Percentiles rank a stretch among this genome's conserved stretches.
phyloP scores from a whole-genome alignment of 2,797 vertebrate species.

The Enteromius viviparus region DNA sequence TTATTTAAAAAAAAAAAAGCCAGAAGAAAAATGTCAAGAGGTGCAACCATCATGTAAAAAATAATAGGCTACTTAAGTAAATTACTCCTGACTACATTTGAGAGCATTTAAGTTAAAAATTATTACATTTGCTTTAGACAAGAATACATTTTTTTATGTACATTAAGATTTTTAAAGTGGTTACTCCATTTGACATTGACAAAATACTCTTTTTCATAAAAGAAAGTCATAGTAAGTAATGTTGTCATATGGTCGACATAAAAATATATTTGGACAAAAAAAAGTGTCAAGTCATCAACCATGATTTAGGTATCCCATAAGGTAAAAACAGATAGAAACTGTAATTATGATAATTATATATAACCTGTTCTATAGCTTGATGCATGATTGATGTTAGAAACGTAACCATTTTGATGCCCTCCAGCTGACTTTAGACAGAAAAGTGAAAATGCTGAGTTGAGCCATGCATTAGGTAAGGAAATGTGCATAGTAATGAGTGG shows the following conservation, averaged over 20 bases:
- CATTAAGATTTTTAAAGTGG: not conserved
- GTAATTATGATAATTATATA: conserved; percentile 36
- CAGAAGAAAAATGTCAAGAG: not conserved
- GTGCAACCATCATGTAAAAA: not conserved
- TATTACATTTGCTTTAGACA: no score
- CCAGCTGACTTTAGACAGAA: conserved; percentile 38
- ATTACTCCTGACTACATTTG: not conserved
- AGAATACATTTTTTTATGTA: no score
- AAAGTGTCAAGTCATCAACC: not conserved
- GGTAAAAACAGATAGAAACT: conserved; percentile 2
- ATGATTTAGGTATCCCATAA: not conserved
- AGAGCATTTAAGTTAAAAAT: not conserved
- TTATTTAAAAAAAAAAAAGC: not conserved
- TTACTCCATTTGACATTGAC: not conserved
- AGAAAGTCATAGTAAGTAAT: not conserved
- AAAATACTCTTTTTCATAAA: not conserved
- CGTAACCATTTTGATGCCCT: conserved; percentile 21
- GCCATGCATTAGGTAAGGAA: conserved; percentile 28
- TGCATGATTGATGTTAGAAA: conserved; percentile 27
- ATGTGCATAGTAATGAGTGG: conserved; percentile 43
- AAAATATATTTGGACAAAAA: not conserved
- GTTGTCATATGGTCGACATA: not conserved
- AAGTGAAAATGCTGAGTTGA: conserved; percentile 55
- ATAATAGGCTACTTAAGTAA: not conserved
- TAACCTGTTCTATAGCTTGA: conserved; percentile 4